A percentile compares a stretch with the other conserved stretches of the same genome.
Evolutionary conservation across 2,888 invertebrate genomes (phyloP).

Genomic region (Campoletis raptor): DNA sequence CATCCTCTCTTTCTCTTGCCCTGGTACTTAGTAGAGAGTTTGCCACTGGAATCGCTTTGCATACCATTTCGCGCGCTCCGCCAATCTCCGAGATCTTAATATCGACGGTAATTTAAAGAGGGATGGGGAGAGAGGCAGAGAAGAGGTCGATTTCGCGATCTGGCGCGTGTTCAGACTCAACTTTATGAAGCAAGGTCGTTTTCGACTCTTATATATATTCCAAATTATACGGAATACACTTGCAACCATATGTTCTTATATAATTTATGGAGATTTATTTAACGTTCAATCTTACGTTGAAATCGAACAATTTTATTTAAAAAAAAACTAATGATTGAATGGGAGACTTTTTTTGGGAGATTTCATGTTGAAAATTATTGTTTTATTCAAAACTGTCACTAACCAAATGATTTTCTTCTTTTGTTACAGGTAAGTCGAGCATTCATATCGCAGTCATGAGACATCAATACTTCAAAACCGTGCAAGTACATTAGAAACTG

Average conservation of each 20-base stretch:
- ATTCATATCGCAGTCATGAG: background rate
- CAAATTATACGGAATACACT: slow-evolving; percentile 51
- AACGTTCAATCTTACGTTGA: background rate
- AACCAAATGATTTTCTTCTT: slow-evolving; percentile 22
- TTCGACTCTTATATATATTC: slow-evolving; percentile 46
- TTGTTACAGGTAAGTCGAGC: slow-evolving; percentile 54
- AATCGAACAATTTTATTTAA: background rate
- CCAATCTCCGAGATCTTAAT: slow-evolving; percentile 82
- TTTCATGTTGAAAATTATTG: background rate
- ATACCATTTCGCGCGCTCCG: slow-evolving; percentile 84
- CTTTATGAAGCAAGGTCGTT: slow-evolving; percentile 61
- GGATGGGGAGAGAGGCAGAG: background rate
- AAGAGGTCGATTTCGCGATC: slow-evolving; percentile 61
- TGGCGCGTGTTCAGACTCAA: slow-evolving; percentile 54
- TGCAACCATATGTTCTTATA: slow-evolving; percentile 19
- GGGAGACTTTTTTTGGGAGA: background rate
- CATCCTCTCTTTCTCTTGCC: slow-evolving; percentile 23
- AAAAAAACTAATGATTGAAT: background rate
- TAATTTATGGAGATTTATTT: background rate
- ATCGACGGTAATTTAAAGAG: slow-evolving; percentile 83
- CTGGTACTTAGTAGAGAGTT: slow-evolving; percentile 49
- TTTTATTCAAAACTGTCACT: background rate
- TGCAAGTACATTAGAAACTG: slow-evolving; percentile 28
- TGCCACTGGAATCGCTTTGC: slow-evolving; percentile 82
- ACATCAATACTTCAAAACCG: background rate